Base-by-base conservation (phyloP, 2,113 vertebrate species). In the Prochilodus magdalenae region DNA sequence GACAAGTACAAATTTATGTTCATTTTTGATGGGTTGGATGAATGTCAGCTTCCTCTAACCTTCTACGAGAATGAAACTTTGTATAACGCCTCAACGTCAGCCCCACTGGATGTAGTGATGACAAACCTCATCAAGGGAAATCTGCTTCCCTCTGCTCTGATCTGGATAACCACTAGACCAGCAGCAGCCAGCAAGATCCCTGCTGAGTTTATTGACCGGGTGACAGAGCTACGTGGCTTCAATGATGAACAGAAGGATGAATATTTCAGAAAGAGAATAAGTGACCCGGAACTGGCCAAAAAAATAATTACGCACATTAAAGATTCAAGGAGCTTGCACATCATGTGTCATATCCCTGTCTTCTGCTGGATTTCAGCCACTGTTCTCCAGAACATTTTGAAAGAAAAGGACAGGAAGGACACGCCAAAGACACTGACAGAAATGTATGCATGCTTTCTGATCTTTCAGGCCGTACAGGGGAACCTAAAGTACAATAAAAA, bases 181-280 rank as follows among this genome's bases (percentile, higher is more conserved):
- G 80, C 80, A 77, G 80, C 80, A 70, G 80, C 80, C 59, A 70
- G 5, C 63, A 82, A 62, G 74, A 82, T 82, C 60, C 73, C 73
- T 63, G 53, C 53, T 33, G 73, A 82, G 15, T 70, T n/a, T 40
- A 49, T 82, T 16, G 10, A 82, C 65, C 73, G 80, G 0, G 11
- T 82, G 36, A 82, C 80, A 16, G 80, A 82, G 22, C 22, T 82
- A 14, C 55, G 55, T 26, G 73, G 80, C 22, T 82, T 77, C n/a
- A 75, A 71, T 33, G 44, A 72, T 26, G 10, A 22, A 10, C 66
- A 70, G 66, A 70, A 70, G 66, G 30, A 40, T 20, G 66, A 70
- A 12, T 70, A 62, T 24, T 72, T 72, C n/a, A 72, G 69, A 49
- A 72, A 16, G 40, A 72, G n/a, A 49, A 72, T 72, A 40, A 72